These are phyloP conservation scores for Girardinus metallicus DNA, from an alignment of 2,797 vertebrate genomes.

Conservation along the genomic window DNA sequence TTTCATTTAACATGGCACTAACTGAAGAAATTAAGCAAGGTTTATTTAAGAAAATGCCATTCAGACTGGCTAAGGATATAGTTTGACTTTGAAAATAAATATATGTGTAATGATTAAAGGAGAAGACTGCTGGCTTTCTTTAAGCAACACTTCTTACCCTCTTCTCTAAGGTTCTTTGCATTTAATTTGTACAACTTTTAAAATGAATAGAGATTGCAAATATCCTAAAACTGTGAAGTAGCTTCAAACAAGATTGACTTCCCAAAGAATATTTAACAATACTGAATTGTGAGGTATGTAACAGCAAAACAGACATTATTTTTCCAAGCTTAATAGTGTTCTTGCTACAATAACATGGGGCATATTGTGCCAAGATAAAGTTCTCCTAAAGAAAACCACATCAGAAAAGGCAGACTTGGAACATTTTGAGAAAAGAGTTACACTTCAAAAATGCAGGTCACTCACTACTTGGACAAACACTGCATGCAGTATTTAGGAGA, in stretches of 20 bases:
- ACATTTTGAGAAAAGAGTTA: conserved; percentile 1
- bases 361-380: conserved; percentile 1
- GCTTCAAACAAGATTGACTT: neutral
- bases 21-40: neutral
- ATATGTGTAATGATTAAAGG: neutral
- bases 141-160: neutral
- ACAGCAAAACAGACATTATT: neutral
- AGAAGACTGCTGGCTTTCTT: neutral
- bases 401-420: conserved; percentile 9
- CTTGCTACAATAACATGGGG: neutral
- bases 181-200: conserved; percentile 1
- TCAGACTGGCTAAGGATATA: neutral
- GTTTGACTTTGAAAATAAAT: conserved; percentile 6
- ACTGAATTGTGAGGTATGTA: neutral
- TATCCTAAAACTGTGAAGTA: neutral
- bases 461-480: neutral
- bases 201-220: neutral
- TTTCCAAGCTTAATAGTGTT: neutral
- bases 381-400: conserved; percentile 17
- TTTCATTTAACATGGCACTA: neutral
- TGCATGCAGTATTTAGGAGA: conserved; percentile 15
- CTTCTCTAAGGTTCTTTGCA: neutral
- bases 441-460: conserved; percentile 17
- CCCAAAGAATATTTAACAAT: neutral
- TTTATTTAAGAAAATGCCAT: conserved; percentile 9